Percentiles rank a stretch among this genome's conserved stretches.
Conservation (phyloP, 2,113 vertebrate species). For the Oryzias celebensis region DNA sequence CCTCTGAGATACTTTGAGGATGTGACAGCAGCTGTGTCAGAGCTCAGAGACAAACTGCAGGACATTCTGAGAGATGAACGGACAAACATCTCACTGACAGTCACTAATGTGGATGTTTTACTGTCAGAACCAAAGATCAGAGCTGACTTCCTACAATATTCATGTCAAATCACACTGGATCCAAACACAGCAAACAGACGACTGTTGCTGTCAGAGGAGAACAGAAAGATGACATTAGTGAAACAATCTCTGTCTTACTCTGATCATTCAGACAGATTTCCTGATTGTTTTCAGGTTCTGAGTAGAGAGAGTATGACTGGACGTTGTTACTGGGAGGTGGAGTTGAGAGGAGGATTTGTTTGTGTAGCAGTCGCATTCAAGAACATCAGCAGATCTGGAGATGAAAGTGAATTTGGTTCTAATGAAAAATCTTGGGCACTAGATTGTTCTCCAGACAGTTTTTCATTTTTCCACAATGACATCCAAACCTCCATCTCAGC, state of each 20-base stretch:
- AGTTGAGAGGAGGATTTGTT: neutral
- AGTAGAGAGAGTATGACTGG: slow-evolving; percentile 23
- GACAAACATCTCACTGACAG: neutral
- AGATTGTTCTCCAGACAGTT: no score
- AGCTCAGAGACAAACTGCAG: neutral
- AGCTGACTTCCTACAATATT: neutral
- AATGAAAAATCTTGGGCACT: no score
- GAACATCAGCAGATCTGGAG: no score
- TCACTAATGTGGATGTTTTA: slow-evolving; percentile 1
- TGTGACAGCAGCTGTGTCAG: no score
- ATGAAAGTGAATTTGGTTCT: no score
- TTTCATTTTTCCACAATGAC: neutral
- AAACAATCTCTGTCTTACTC: neutral
- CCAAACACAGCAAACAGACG: slow-evolving; percentile 1
- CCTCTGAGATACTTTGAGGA: no score
- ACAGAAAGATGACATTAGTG: neutral
- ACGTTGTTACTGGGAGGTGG: slow-evolving; percentile 20
- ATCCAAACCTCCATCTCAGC: neutral
- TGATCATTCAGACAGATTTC: slow-evolving; percentile 23
- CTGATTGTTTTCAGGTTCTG: slow-evolving; percentile 1
- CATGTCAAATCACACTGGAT: neutral
- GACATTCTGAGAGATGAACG: no score
- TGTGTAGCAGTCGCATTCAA: no score
- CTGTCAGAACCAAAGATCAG: neutral
- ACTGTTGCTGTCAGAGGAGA: slow-evolving; percentile 14